phyloP scores from a whole-genome alignment of 1,140 invertebrate species.

The Lordiphosa mommai region DNA sequence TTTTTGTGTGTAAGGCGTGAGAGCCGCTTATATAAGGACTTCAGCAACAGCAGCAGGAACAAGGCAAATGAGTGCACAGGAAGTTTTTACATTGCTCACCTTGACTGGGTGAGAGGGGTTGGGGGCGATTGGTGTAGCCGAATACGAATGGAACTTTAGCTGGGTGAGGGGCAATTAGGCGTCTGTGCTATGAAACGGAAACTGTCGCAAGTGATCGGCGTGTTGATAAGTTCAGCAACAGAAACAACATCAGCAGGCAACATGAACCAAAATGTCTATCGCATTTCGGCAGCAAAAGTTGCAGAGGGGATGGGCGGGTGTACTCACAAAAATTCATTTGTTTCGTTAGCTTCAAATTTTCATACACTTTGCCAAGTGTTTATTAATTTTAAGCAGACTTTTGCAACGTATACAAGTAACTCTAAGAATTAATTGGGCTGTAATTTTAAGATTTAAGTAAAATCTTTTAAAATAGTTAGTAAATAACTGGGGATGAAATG shows the following conservation, averaged over 20 bases:
- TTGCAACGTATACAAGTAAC: too few relatives aligned
- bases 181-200: constrained; percentile 61
- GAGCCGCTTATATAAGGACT: constrained; percentile 57
- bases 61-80: constrained; percentile 71
- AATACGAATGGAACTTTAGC: constrained; percentile 20
- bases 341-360: constrained; percentile 30
- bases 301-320: constrained; percentile 19
- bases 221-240: constrained; percentile 66
- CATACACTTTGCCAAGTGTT: constrained; percentile 16
- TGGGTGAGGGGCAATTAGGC: constrained; percentile 71
- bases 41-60: constrained; percentile 22
- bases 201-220: constrained; percentile 74
- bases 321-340: constrained; percentile 49
- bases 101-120: constrained; percentile 37
- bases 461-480: too few relatives aligned
- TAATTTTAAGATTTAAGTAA: too few relatives aligned
- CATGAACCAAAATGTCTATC: constrained; percentile 31
- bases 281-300: constrained; percentile 52
- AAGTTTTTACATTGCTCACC: constrained; percentile 73
- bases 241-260: constrained; percentile 5
- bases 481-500: too few relatives aligned
- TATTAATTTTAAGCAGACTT: too few relatives aligned
- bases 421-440: too few relatives aligned
- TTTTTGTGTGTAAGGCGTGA: constrained; percentile 29
- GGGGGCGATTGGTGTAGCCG: neutral